Evolutionary conservation across 2,888 invertebrate species (phyloP).

Genomic region (Desoria tigrina): DNA sequence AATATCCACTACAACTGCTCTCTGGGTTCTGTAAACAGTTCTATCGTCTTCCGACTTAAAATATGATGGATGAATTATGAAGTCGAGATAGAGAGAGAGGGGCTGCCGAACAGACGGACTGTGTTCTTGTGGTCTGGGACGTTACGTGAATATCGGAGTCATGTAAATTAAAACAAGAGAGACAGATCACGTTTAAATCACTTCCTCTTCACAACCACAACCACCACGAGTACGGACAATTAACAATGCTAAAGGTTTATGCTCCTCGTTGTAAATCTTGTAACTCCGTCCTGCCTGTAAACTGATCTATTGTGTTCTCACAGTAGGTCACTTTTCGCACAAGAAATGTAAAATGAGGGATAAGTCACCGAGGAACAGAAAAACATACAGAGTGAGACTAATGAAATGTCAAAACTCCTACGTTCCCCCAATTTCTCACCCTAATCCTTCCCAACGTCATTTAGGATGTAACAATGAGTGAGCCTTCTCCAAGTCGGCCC

Average conservation of each 20-base stretch:
- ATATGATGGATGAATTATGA: slow-evolving; percentile 44
- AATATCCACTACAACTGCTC: neutral
- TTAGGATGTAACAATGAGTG: neutral
- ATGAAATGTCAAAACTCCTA: slow-evolving; percentile 38
- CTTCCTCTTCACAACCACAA: neutral
- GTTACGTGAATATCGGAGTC: neutral
- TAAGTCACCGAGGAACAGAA: neutral
- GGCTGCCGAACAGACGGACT: neutral
- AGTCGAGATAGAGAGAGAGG: slow-evolving; percentile 11
- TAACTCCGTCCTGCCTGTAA: neutral
- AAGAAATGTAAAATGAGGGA: slow-evolving; percentile 16
- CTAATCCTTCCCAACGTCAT: slow-evolving; percentile 8
- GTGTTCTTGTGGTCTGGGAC: neutral
- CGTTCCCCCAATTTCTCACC: slow-evolving; percentile 16
- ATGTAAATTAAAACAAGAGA: neutral
- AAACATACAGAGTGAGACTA: slow-evolving; percentile 24
- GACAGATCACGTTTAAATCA: slow-evolving; percentile 14
- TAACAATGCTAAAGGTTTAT: too few species aligned
- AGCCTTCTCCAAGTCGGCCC: slow-evolving; percentile 5
- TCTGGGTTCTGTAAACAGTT: slow-evolving; percentile 1
- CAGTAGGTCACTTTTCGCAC: slow-evolving; percentile 38
- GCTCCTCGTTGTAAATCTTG: too few species aligned
- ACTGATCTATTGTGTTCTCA: slow-evolving; percentile 24
- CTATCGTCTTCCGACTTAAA: slow-evolving; percentile 22
- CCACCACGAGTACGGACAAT: neutral